Evolutionary conservation across 2,888 invertebrate genomes (phyloP), one percentile per base, ranked within the genome.

Genomic region (Torymus texanus): DNA sequence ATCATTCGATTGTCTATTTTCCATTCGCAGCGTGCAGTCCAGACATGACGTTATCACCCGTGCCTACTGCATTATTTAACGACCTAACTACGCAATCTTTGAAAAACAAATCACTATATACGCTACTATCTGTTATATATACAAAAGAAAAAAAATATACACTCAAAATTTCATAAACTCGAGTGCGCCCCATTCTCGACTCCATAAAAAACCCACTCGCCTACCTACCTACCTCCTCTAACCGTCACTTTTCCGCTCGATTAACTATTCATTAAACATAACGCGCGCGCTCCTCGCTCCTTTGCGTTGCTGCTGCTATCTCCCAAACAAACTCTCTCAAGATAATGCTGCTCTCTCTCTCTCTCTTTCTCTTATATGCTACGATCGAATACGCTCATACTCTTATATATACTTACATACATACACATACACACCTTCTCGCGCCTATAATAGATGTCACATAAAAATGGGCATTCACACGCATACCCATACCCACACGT

Each of bases 401-500:
- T 50, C 51, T 13, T 8, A 2, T 59, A 53, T 16, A 29, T 13
- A 63, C 16, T 56, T 16, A 58, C 51, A 14, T 18, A 21, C 63
- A 21, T 16, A 63, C 5, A 41, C 18, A 74, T 21, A 5, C 50
- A 65, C 53, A 41, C 41, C 29, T 2, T 29, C 29, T 29, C 29
- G 41, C 41, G 5, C 1, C 41, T 8, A 73, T 73, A 77, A 77
- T 77, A 68, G 76, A 80, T 80, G 80, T 80, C 76, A 58, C 73
- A 50, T 80, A 80, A 80, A 80, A 80, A 80, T 67, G 72, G 12
- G 74, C 63, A 55, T 63, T 21, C 70, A 67, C 73, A 58, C 72
- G 11, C 71, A n/a, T 41, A 41, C 41, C 41, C 41, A 29, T 29
- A 29, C 21, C 10, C 16, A 51, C 59, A 58, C 68, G 29, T 59